phyloP scores from a whole-genome alignment of 2,113 vertebrate genomes.

The Lontra canadensis region DNA sequence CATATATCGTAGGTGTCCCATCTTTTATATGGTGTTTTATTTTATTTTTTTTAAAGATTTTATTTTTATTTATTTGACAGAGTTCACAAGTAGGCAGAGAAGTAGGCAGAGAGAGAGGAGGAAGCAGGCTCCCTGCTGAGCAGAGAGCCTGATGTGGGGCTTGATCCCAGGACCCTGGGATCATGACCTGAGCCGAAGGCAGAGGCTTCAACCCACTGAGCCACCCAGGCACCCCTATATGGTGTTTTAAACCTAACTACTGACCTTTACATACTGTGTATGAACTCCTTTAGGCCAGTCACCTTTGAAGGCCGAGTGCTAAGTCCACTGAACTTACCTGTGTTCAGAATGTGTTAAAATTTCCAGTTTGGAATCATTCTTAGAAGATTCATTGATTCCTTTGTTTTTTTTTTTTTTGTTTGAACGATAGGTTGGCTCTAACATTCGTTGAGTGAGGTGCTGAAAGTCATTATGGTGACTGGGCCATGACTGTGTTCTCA shows the following conservation, averaged over 20 bases:
- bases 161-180: too few species aligned
- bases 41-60: too few species aligned
- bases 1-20: rapidly evolving
- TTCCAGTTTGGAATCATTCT: not conserved
- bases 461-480: not conserved
- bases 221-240: too few species aligned
- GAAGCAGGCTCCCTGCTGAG: too few species aligned
- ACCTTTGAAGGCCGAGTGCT: not conserved
- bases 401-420: too few species aligned
- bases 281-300: not conserved
- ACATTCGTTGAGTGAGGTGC: not conserved
- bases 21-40: not conserved
- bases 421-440: not conserved
- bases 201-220: too few species aligned
- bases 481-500: not conserved
- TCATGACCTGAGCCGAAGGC: too few species aligned
- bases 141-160: too few species aligned
- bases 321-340: not conserved
- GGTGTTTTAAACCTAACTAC: not conserved
- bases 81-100: too few species aligned
- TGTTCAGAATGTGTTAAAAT: not conserved
- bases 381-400: not conserved
- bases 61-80: too few species aligned
- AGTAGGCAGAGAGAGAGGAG: too few species aligned
- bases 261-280: not conserved